A percentile compares a stretch with the other conserved stretches of the same genome.
These are phyloP conservation scores for Telmatochromis sp. DNA, from an alignment of 2,113 vertebrate species.

Conservation along the genomic window DNA sequence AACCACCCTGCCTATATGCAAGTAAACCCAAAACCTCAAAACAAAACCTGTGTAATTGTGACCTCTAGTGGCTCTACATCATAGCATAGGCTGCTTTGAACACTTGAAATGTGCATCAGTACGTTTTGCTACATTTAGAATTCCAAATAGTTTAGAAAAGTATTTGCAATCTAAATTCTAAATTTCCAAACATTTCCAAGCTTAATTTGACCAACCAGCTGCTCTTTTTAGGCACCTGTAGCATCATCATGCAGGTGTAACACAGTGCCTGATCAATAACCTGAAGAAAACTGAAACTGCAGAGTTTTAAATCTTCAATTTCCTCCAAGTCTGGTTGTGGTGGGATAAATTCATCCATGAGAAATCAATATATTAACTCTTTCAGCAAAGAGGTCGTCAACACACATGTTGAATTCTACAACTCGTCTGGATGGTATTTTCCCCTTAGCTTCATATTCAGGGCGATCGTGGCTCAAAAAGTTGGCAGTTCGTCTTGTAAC, in stretches of 20 bases:
- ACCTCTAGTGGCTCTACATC: constrained; percentile 23
- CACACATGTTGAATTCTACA: background rate
- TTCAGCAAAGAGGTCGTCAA: background rate
- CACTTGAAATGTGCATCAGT: background rate
- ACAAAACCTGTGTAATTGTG: background rate
- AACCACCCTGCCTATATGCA: background rate
- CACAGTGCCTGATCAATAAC: fast-evolving
- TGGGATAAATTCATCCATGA: background rate
- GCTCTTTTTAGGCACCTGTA: background rate
- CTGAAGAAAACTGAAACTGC: background rate
- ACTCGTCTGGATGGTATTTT: background rate
- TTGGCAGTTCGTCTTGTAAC: too few species aligned
- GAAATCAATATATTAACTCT: background rate
- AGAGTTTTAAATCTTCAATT: background rate
- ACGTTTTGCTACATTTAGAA: fast-evolving
- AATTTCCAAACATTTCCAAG: background rate
- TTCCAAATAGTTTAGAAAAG: background rate
- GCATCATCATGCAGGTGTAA: fast-evolving
- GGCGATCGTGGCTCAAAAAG: too few species aligned
- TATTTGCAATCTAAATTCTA: background rate
- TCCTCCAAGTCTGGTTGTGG: background rate
- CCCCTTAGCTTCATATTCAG: background rate
- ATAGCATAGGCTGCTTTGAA: background rate
- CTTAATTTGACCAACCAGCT: background rate
- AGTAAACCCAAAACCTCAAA: background rate